A percentile compares a stretch with the other conserved stretches of the same genome.
phyloP scores from a whole-genome alignment of 2,888 invertebrate species.

The Lycaena phlaeas region DNA sequence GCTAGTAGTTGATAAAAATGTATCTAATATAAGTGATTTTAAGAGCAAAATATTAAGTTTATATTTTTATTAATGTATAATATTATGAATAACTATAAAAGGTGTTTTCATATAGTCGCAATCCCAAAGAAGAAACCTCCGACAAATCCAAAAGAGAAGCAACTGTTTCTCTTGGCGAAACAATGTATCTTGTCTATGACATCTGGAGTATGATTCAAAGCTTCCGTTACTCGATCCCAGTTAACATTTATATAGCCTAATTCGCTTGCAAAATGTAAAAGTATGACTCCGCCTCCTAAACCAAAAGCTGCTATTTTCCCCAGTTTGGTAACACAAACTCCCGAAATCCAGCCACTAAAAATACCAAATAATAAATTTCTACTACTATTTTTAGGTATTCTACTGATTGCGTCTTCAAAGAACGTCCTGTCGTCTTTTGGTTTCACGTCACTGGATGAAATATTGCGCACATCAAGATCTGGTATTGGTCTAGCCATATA shows the following conservation, averaged over 20 bases:
- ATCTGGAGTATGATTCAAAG: constrained; percentile 81
- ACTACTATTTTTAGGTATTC: constrained; percentile 33
- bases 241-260: constrained; percentile 90
- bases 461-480: constrained; percentile 28
- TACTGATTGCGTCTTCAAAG: constrained; percentile 32
- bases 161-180: constrained; percentile 77
- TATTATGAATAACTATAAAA: neutral
- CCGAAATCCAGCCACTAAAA: constrained; percentile 75
- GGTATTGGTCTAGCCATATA: constrained; percentile 49
- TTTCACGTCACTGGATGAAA: constrained; percentile 28
- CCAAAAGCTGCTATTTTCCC: constrained; percentile 92
- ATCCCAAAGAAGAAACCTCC: constrained; percentile 90
- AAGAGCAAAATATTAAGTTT: too few relatives aligned
- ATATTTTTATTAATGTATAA: too few relatives aligned
- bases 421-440: constrained; percentile 28
- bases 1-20: too few relatives aligned
- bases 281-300: constrained; percentile 88
- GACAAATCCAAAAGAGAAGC: constrained; percentile 82
- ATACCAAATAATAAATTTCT: constrained; percentile 47
- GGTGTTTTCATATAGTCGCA: constrained; percentile 67
- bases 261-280: constrained; percentile 90
- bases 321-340: constrained; percentile 83
- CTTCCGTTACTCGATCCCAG: constrained; percentile 86
- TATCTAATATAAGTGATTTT: too few relatives aligned
- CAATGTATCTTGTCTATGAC: constrained; percentile 79